Conservation (phyloP, 2,797 vertebrate species). For the Coccyzus lansbergi region DNA sequence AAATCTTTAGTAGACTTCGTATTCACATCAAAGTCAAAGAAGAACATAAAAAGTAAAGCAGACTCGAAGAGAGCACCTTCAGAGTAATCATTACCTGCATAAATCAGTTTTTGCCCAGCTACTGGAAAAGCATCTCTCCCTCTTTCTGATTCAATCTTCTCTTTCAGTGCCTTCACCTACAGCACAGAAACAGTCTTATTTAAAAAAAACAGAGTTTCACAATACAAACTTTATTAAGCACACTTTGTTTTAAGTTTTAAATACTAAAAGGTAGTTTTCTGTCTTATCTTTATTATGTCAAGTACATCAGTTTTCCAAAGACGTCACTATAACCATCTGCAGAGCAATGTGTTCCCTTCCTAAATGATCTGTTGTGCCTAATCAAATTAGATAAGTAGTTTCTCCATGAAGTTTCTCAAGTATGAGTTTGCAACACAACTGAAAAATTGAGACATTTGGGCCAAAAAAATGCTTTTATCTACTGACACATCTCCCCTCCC, state of each 20-base stretch:
- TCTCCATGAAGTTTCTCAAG: neutral
- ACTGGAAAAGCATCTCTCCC: constrained; percentile 93
- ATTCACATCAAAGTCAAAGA: neutral
- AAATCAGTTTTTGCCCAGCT: constrained; percentile 93
- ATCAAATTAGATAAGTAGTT: neutral
- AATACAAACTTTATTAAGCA: neutral
- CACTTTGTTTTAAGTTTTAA: neutral
- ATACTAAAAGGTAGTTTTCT: neutral
- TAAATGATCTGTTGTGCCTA: neutral
- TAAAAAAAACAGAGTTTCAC: neutral
- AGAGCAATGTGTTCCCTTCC: neutral
- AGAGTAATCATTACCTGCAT: constrained; percentile 86
- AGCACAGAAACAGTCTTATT: constrained; percentile 39
- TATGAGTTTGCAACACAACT: neutral
- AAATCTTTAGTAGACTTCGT: neutral
- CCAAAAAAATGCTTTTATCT: neutral
- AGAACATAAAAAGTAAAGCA: neutral
- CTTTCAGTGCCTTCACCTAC: constrained; percentile 92
- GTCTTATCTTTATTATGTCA: neutral
- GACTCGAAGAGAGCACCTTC: neutral
- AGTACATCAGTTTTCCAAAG: neutral
- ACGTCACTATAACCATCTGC: neutral
- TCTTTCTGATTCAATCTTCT: constrained; percentile 93
- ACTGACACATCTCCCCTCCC: neutral
- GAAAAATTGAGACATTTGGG: neutral